Conservation (phyloP, 2,888 invertebrate genomes). For the Cremastinae sp. region DNA sequence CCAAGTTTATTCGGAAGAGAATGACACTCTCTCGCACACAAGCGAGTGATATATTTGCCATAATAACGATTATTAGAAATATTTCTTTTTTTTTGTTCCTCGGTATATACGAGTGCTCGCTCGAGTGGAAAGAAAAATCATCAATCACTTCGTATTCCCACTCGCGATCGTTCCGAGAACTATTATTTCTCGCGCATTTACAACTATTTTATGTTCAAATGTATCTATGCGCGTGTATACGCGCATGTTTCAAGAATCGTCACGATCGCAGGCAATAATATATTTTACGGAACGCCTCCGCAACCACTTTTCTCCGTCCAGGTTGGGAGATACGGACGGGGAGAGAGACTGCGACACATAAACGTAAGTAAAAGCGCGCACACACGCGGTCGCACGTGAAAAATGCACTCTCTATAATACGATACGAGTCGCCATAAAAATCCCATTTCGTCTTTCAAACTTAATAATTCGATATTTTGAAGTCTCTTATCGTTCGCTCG, state of each 20-base stretch:
- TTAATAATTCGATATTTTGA: constrained; percentile 54
- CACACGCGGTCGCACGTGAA: not conserved
- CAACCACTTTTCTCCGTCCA: constrained; percentile 26
- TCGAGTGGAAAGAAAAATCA: constrained; percentile 33
- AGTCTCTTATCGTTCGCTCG: constrained; percentile 46
- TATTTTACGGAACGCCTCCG: constrained; percentile 47
- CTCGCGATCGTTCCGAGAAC: constrained; percentile 42
- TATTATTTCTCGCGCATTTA: constrained; percentile 27
- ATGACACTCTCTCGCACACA: not conserved
- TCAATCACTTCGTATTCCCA: constrained; percentile 39
- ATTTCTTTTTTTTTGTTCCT: too few relatives aligned
- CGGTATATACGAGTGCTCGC: not conserved
- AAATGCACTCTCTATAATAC: constrained; percentile 26
- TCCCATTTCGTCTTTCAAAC: constrained; percentile 41
- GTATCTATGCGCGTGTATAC: not conserved
- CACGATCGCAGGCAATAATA: constrained; percentile 44
- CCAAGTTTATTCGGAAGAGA: constrained; percentile 20
- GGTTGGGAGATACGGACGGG: not conserved
- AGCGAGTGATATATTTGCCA: constrained; percentile 21
- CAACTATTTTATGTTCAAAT: constrained; percentile 30
- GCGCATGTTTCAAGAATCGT: constrained; percentile 37
- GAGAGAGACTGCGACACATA: not conserved
- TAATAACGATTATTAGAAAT: constrained; percentile 19
- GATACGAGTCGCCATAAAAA: constrained; percentile 48
- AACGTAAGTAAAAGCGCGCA: not conserved